phyloP scores from a whole-genome alignment of 2,797 vertebrate species.

The Bradypus variegatus region DNA sequence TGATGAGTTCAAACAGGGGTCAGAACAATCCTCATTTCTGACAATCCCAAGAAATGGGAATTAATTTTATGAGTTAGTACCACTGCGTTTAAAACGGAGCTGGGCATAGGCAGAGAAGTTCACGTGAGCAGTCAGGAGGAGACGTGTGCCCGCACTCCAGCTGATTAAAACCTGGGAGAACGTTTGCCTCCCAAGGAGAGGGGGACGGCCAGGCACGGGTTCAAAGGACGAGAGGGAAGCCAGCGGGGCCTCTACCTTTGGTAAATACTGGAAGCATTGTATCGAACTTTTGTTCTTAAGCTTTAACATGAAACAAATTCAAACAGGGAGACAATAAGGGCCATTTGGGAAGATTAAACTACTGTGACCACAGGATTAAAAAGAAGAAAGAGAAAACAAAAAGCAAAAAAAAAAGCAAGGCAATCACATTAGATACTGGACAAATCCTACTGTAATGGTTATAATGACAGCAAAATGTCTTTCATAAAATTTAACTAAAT shows the following conservation, averaged over 20 bases:
- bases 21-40: constrained; percentile 95
- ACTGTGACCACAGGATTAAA: background rate
- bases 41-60: constrained; percentile 90
- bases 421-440: background rate
- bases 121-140: constrained; percentile 53
- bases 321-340: background rate
- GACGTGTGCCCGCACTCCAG: background rate
- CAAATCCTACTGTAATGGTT: accelerated
- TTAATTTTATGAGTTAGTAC: constrained; percentile 89
- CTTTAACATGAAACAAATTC: background rate
- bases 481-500: accelerated
- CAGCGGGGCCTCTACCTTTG: background rate
- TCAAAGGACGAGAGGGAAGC: background rate
- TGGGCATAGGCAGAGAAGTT: constrained; percentile 69
- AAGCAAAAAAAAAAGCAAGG: background rate
- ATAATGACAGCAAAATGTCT: accelerated
- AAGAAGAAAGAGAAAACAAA: background rate
- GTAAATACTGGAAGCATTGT: background rate
- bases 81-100: constrained; percentile 72
- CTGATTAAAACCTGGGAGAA: constrained; percentile 32
- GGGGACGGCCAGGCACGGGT: background rate
- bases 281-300: background rate
- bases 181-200: constrained; percentile 25
- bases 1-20: constrained; percentile 98
- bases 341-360: background rate